These are phyloP conservation scores for Pycnonotus jocosus DNA, from an alignment of 2,113 vertebrate species.

Conservation along the genomic window DNA sequence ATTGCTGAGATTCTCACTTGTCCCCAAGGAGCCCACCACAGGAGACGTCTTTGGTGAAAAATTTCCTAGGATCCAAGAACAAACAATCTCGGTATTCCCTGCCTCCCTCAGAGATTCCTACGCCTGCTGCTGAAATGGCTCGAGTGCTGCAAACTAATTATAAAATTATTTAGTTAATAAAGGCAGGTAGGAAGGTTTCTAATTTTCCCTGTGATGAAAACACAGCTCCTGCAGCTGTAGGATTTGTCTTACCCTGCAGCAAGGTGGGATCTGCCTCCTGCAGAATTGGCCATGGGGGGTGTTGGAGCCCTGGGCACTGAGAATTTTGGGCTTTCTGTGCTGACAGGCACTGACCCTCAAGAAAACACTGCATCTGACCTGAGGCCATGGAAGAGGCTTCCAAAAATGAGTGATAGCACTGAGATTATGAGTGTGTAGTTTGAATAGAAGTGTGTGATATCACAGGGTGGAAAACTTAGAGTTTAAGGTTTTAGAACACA, in stretches of 20 bases:
- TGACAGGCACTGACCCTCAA: not conserved
- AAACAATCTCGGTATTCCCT: conserved; percentile 17
- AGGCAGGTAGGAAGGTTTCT: conserved; percentile 19
- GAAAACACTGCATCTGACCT: not conserved
- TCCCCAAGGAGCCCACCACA: not conserved
- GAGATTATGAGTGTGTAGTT: not conserved
- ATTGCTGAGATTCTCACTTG: not conserved
- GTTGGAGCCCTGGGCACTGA: not conserved
- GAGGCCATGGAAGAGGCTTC: not conserved
- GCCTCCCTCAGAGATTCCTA: not conserved
- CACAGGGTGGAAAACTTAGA: not conserved
- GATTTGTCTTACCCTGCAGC: conserved; percentile 1
- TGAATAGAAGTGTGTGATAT: not conserved
- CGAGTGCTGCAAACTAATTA: not conserved
- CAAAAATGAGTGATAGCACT: not conserved
- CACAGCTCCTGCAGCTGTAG: not conserved
- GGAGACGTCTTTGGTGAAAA: not conserved
- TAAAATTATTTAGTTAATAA: conserved; percentile 43
- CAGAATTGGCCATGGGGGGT: not conserved
- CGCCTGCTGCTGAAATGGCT: not conserved
- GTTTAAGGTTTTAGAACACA: not conserved
- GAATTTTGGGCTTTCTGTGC: not conserved
- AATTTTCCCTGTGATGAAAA: not conserved
- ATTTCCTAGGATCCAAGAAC: not conserved
- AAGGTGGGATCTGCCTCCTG: not conserved